Evolutionary conservation across 2,113 vertebrate genomes (phyloP), one percentile per base, ranked within the genome.

Genomic region (Myxocyprinus asiaticus): DNA sequence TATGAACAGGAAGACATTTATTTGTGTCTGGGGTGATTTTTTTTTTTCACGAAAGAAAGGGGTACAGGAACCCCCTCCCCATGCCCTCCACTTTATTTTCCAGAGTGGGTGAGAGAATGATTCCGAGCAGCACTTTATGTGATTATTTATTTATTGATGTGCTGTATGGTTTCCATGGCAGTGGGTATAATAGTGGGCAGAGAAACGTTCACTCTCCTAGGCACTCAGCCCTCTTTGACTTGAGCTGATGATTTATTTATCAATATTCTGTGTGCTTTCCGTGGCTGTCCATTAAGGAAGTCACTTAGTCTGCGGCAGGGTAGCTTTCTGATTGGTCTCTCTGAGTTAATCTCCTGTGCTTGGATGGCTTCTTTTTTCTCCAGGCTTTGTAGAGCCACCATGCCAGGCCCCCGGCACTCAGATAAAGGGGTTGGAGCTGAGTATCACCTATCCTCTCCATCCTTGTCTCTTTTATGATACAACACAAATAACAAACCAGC

Each of bases 51-150:
- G 76, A 47, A 81, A 76, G 81, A 81, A 83, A 71, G 53, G n/a
- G 22, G 22, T 33, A 33, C 22, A 33, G 22, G 33, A 44, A 9
- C 61, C 73, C 75, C 72, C 43, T 59, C 67, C 70, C 10, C 67
- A 44, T 67, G 17, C 63, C 51, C 73, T 61, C 17, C 55, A 84
- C 91, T 92, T 73, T 90, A 93, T 88, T 91, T 91, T 86, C 91
- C 92, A 68, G 91, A 93, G 81, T 92, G 92, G 69, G 70, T 65
- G 56, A 70, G 79, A 45, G 33, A 74, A 72, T 77, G 77, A 85
- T 83, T 81, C 79, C 79, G 76, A 76, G 81, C 69, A 83, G 84
- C 84, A 85, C 81, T 85, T 85, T 81, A 85, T 79, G 71, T 85
- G 84, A 85, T 85, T 83, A 85, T 85, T 85, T 85, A 85, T 85